Percentiles rank a stretch among this genome's conserved stretches.
These are phyloP conservation scores for Macrophya alboannulata DNA, from an alignment of 2,888 invertebrate species.

Conservation along the genomic window DNA sequence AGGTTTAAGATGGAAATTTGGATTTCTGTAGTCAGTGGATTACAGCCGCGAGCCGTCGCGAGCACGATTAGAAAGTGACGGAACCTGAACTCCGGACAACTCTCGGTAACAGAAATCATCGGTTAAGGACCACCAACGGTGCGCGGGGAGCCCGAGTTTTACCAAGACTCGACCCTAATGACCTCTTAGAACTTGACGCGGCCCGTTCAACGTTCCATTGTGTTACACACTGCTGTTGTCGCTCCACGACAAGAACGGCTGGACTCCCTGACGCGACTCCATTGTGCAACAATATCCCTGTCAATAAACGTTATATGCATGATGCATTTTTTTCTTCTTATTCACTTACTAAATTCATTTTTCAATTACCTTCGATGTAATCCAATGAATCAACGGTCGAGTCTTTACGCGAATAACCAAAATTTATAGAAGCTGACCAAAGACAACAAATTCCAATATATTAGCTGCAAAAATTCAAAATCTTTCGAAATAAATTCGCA, in stretches of 20 bases:
- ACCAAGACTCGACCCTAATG: constrained; percentile 64
- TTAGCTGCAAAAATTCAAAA: no score
- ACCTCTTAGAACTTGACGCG: constrained; percentile 71
- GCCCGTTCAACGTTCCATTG: constrained; percentile 62
- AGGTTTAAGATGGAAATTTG: constrained; percentile 53
- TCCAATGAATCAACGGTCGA: no score
- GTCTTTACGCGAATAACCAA: no score
- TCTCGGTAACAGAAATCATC: constrained; percentile 54
- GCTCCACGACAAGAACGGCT: constrained; percentile 43
- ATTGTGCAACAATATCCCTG: constrained; percentile 40
- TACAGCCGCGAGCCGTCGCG: constrained; percentile 36
- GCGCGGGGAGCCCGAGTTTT: constrained; percentile 53
- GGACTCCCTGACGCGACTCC: constrained; percentile 50
- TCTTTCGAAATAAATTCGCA: no score
- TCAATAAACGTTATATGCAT: constrained; percentile 36
- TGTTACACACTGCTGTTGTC: constrained; percentile 59
- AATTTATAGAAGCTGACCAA: no score
- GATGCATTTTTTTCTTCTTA: not conserved
- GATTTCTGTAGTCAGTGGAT: constrained; percentile 50
- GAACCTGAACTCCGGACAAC: constrained; percentile 49
- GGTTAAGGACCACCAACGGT: constrained; percentile 54
- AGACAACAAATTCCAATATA: no score
- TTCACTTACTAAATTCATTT: not conserved
- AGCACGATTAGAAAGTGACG: constrained; percentile 54
- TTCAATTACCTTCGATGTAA: no score